phyloP scores from a whole-genome alignment of 2,113 vertebrate species.

The Buteo buteo region DNA sequence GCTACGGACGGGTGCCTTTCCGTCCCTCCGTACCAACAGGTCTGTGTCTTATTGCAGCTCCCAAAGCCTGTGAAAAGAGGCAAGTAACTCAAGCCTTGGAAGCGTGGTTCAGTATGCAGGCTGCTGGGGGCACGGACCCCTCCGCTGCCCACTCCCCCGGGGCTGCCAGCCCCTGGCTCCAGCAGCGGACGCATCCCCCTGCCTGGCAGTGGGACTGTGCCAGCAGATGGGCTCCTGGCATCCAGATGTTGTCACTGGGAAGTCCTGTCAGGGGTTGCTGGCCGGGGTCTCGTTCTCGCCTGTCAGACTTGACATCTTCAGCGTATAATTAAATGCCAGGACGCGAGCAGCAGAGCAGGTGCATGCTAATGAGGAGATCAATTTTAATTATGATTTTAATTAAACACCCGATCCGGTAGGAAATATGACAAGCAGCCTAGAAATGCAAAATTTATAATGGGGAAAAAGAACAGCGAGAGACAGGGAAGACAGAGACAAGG shows the following conservation, averaged over 20 bases:
- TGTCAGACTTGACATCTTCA: constrained; percentile 81
- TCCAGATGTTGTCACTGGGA: constrained; percentile 43
- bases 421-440: constrained; percentile 79
- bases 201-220: background rate
- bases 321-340: constrained; percentile 74
- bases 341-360: constrained; percentile 81
- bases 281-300: constrained; percentile 70
- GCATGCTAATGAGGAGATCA: constrained; percentile 90
- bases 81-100: background rate
- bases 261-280: constrained; percentile 46
- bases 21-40: accelerated
- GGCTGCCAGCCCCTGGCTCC: background rate
- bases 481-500: background rate
- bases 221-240: background rate
- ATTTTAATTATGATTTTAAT: constrained; percentile 94
- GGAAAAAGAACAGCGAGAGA: background rate
- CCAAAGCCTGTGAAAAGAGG: background rate
- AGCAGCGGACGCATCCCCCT: background rate
- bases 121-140: background rate
- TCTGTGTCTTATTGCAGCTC: background rate
- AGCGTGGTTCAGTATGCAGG: background rate
- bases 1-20: background rate
- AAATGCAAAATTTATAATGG: constrained; percentile 55
- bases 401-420: constrained; percentile 84
- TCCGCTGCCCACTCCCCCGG: background rate